Percentiles rank a stretch among this genome's conserved stretches.
Conservation (phyloP, 2,113 vertebrate species). For the Triplophysa rosa region DNA sequence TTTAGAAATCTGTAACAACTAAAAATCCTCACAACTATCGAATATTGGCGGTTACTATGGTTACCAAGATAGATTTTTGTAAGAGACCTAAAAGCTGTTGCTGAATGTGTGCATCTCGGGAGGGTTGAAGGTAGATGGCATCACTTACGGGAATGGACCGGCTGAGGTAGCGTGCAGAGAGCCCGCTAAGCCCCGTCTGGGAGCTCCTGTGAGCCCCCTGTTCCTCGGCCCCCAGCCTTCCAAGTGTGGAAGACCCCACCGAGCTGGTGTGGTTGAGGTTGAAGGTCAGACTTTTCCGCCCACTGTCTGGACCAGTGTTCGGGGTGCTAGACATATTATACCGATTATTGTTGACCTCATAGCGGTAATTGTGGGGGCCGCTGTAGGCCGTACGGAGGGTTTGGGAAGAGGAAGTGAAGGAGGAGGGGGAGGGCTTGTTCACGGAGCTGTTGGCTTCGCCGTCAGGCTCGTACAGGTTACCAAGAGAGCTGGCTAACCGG, state of each 20-base stretch:
- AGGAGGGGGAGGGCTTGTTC: constrained; percentile 58
- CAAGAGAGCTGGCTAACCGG: constrained; percentile 90
- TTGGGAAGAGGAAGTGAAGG: constrained; percentile 60
- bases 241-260: constrained; percentile 57
- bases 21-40: not conserved
- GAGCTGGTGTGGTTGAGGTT: constrained; percentile 52
- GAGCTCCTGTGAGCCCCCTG: constrained; percentile 57
- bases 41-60: not conserved
- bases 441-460: constrained; percentile 74
- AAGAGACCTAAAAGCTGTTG: constrained; percentile 46
- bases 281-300: constrained; percentile 63
- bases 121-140: not conserved
- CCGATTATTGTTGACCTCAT: constrained; percentile 88
- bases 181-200: constrained; percentile 72
- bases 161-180: constrained; percentile 83
- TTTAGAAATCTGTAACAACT: too few species aligned
- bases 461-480: constrained; percentile 81
- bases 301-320: constrained; percentile 61
- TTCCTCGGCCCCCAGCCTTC: constrained; percentile 64
- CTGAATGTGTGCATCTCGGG: constrained; percentile 32
- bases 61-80: not conserved
- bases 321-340: constrained; percentile 61
- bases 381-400: constrained; percentile 69
- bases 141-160: constrained; percentile 94
- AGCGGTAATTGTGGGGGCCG: constrained; percentile 67